Evolutionary conservation across 2,113 vertebrate genomes (phyloP).

Genomic region (Anoura caudifer): DNA sequence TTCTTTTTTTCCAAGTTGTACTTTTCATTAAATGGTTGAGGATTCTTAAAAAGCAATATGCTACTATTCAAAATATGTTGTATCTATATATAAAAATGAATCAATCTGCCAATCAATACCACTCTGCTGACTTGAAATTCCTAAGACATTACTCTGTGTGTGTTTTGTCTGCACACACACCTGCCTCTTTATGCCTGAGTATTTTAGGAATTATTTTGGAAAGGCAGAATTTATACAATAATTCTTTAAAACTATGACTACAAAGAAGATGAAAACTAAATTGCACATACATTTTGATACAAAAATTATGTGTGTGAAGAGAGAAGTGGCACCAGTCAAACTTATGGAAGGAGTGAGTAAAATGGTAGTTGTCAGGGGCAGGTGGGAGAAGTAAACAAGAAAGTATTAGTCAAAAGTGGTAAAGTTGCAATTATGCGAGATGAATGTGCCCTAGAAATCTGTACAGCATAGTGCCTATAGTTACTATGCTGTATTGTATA

Average conservation of each 20-base stretch:
- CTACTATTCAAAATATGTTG: neutral
- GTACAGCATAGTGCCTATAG: neutral
- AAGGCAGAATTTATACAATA: neutral
- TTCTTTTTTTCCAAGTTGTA: neutral
- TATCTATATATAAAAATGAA: neutral
- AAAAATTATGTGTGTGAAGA: neutral
- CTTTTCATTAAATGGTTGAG: neutral
- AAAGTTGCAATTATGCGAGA: neutral
- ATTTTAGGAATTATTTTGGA: neutral
- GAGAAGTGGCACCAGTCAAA: neutral
- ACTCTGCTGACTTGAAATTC: neutral
- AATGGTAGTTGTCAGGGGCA: neutral
- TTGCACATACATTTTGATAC: neutral
- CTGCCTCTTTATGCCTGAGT: neutral
- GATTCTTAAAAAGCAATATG: neutral
- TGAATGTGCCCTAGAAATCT: neutral
- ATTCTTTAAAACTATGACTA: neutral
- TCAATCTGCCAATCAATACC: neutral
- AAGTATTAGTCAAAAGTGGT: neutral
- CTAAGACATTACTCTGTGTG: neutral
- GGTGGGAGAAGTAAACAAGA: neutral
- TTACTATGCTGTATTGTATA: neutral
- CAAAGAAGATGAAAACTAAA: neutral
- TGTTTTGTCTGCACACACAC: fast-evolving
- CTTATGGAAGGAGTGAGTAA: neutral